A percentile compares a stretch with the other conserved stretches of the same genome.
Conservation (phyloP, 1,140 invertebrate genomes). For the Oscheius sp. region DNA sequence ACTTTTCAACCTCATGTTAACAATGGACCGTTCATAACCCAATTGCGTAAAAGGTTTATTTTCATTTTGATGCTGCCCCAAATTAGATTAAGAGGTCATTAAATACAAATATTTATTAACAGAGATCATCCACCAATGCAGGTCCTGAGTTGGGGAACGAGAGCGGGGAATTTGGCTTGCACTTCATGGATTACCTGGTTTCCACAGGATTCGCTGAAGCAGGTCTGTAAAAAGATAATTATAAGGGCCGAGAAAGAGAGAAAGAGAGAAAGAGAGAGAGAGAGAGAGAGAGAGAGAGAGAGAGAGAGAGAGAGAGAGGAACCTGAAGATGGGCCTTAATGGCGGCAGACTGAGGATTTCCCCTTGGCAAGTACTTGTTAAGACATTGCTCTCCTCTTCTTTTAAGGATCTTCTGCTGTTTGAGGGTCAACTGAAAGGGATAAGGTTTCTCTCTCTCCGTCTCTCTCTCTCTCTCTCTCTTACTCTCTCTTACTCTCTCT, state of each 20-base stretch:
- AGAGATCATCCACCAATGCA: not conserved
- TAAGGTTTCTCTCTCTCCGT: no score
- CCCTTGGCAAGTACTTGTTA: not conserved
- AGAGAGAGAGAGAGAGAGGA: not conserved
- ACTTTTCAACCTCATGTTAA: no score
- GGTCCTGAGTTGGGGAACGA: not conserved
- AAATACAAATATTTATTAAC: no score
- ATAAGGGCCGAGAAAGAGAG: not conserved
- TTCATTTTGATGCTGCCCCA: no score
- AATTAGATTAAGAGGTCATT: no score
- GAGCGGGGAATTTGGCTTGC: not conserved
- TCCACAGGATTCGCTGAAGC: not conserved
- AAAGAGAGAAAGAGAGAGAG: not conserved
- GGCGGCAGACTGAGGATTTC: not conserved
- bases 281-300: not conserved
- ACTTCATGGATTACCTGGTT: not conserved
- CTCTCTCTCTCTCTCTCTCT: no score
- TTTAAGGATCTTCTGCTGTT: not conserved
- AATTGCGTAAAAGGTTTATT: no score
- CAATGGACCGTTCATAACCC: no score
- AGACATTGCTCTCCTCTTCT: not conserved
- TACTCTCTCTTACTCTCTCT: no score
- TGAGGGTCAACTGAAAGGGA: conserved; percentile 1
- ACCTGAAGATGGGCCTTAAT: not conserved
- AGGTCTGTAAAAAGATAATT: not conserved